Percentiles rank a stretch among this genome's conserved stretches.
These are phyloP conservation scores for Pagetopsis macropterus DNA, from an alignment of 2,797 vertebrate species.

Conservation along the genomic window DNA sequence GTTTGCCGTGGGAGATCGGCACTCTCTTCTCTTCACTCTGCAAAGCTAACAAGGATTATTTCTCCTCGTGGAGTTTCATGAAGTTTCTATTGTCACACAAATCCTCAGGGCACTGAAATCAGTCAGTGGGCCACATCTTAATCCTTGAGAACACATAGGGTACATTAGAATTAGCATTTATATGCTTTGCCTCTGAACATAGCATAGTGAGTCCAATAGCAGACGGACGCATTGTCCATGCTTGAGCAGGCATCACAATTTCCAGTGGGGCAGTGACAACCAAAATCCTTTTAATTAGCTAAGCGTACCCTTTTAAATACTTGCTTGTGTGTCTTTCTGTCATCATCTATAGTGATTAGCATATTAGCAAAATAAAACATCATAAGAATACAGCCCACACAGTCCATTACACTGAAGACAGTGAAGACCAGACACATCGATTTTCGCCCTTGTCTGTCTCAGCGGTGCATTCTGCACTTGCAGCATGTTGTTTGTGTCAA, in stretches of 20 bases:
- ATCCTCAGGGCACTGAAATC: constrained; percentile 55
- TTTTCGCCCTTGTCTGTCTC: background rate
- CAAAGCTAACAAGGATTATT: constrained; percentile 63
- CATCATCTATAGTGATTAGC: constrained; percentile 19
- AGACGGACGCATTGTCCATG: constrained; percentile 48
- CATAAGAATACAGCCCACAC: background rate
- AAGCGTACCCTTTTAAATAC: constrained; percentile 26
- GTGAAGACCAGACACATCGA: background rate
- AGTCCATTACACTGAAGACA: constrained; percentile 9
- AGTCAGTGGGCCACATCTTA: constrained; percentile 63
- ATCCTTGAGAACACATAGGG: constrained; percentile 68
- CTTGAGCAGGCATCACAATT: constrained; percentile 44
- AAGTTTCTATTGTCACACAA: constrained; percentile 67
- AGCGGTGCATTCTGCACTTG: background rate
- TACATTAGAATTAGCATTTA: constrained; percentile 72
- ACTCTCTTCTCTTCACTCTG: constrained; percentile 30
- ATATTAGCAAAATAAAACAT: constrained; percentile 5
- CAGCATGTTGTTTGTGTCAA: constrained; percentile 5
- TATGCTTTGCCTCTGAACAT: constrained; percentile 52
- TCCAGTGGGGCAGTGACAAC: constrained; percentile 31
- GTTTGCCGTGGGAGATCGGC: constrained; percentile 25
- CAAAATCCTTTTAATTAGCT: constrained; percentile 38
- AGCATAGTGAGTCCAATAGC: constrained; percentile 51
- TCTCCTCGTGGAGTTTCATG: constrained; percentile 49
- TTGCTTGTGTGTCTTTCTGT: constrained; percentile 9